These are phyloP conservation scores for Ciconia boyciana DNA, from an alignment of 2,113 vertebrate species.

Conservation along the genomic window DNA sequence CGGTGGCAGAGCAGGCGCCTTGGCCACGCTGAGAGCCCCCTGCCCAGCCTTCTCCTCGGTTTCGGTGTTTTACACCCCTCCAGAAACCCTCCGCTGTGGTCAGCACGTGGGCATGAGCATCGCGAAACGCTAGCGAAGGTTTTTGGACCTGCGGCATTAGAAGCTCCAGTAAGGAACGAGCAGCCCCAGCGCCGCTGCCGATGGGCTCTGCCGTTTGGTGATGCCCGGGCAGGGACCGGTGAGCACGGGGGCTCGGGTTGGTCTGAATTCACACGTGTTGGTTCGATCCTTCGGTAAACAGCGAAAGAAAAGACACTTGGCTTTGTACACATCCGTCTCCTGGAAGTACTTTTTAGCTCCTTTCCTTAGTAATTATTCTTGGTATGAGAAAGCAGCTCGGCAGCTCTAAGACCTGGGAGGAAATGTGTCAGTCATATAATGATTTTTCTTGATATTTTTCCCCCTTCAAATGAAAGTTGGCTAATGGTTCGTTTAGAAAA, in stretches of 20 bases:
- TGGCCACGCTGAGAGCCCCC: accelerated
- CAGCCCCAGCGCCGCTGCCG: accelerated
- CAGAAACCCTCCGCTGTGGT: background rate
- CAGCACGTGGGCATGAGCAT: accelerated
- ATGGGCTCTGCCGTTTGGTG: accelerated
- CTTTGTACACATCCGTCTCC: background rate
- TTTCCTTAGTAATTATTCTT: background rate
- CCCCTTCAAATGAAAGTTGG: constrained; percentile 12
- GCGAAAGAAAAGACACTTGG: background rate
- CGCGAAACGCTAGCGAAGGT: accelerated
- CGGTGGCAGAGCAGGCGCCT: accelerated
- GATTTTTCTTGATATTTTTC: background rate
- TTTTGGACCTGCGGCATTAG: accelerated
- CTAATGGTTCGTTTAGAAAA: constrained; percentile 44
- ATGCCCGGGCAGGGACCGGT: background rate
- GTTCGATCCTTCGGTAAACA: background rate
- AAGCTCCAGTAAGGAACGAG: accelerated
- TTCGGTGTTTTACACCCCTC: accelerated
- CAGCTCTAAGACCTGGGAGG: background rate
- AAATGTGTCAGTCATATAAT: background rate
- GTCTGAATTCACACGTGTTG: background rate
- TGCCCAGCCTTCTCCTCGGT: accelerated
- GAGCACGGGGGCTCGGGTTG: accelerated
- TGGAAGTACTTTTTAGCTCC: background rate
- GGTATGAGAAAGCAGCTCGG: background rate